Evolutionary conservation across 92 coral and sea anemone genomes (phyloP), one percentile per base, ranked within the genome.

Genomic region (Epizoanthus scotinus): DNA sequence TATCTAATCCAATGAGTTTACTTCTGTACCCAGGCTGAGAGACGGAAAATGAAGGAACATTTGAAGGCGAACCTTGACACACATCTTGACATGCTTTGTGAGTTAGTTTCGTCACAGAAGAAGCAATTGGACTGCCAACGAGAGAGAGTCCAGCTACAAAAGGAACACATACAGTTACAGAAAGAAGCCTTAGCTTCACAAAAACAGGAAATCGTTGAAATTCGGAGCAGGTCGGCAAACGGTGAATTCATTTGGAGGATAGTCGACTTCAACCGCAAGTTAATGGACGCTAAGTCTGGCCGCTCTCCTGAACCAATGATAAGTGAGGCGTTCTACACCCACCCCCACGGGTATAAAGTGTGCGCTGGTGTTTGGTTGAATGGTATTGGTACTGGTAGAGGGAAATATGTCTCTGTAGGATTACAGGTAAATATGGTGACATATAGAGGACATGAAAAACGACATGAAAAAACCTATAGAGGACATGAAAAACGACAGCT

Each of bases 301-400:
- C 94, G 99, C 10, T 88, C 94, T 5, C 84, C 98, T 3, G 99
- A 96, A 73, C 94, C 95, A 66, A 77, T 96, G 89, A 92, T 96
- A 66, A 96, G 99, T 66, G 99, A 96, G 78, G 90, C 99, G 25
- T 96, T 96, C 84, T 96, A 91, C 84, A 96, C 99, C 83, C 94
- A 91, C 85, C 97, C 91, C 78, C 90, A 96, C 88, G 99, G 99
- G 63, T 96, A 96, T 77, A 96, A 93, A 87, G 86, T 96, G 94
- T 96, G 98, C 63, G 99, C 99, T 24, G 99, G 99, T 19, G 74
- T 96, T 38, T 96, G 99, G 99, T 67, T 96, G 18, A 96, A 96
- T 81, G 99, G 99, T 13, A 88, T 93, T 60, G 99, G 99, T n/a
- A 96, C 98, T 12, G 98, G 99, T 26, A 89, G 97, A 75, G 99